Conservation (phyloP, 1,140 invertebrate genomes). For the Danaus plexippus region DNA sequence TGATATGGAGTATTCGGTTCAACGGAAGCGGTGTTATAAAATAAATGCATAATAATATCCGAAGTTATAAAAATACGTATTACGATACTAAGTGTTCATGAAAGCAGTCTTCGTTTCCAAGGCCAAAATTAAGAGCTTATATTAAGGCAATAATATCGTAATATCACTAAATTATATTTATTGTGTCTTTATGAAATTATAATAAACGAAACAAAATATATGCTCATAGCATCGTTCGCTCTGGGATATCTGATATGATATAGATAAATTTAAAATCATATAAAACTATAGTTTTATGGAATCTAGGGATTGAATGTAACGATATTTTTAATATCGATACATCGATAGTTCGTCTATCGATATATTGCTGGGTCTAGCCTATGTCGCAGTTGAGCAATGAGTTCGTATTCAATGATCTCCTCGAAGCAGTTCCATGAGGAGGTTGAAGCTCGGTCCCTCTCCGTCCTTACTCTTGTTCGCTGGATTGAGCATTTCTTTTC, state of each 20-base stretch:
- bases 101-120: constrained; percentile 39
- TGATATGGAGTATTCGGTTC: constrained; percentile 4
- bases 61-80: constrained; percentile 16
- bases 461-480: constrained; percentile 88
- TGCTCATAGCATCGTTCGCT: too few species aligned
- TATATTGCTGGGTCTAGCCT: not conserved
- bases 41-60: constrained; percentile 26
- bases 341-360: constrained; percentile 14
- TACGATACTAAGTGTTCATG: constrained; percentile 17
- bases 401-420: constrained; percentile 81
- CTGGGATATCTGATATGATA: too few species aligned
- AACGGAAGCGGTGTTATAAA: constrained; percentile 2
- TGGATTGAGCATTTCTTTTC: constrained; percentile 91
- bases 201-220: too few species aligned
- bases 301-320: too few species aligned
- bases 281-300: too few species aligned
- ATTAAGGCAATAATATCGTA: constrained; percentile 24
- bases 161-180: constrained; percentile 21
- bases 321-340: not conserved
- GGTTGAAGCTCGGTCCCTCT: constrained; percentile 91
- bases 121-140: constrained; percentile 25
- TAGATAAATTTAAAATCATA: too few species aligned
- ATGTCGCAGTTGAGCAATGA: constrained; percentile 40
- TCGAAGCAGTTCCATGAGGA: constrained; percentile 94
- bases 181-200: constrained; percentile 14